Conservation (phyloP, 37 sponge, comb jelly and placozoan species). For the Cladorhizidae sp. region DNA sequence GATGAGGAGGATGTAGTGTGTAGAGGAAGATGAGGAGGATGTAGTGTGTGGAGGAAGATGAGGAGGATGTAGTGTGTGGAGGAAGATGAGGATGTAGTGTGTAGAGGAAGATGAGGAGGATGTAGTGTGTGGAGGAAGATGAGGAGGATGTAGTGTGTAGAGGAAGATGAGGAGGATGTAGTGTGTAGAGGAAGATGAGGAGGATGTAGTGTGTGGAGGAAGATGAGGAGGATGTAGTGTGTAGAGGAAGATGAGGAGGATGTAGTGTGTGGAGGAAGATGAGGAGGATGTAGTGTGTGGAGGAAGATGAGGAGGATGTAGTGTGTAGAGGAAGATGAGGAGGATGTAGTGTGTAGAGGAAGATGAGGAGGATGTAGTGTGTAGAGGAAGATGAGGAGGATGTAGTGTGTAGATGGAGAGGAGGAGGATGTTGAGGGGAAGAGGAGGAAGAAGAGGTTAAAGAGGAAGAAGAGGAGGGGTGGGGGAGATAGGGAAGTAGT, state of each 20-base stretch:
- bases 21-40: neutral
- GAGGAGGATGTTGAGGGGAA: neutral
- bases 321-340: neutral
- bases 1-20: neutral
- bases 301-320: neutral
- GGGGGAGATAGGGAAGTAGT: neutral
- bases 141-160: neutral
- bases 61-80: neutral
- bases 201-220: neutral
- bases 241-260: neutral
- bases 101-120: neutral
- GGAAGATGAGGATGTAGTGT: neutral
- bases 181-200: neutral
- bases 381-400: no score
- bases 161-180: neutral
- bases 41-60: neutral
- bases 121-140: neutral
- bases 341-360: neutral
- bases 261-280: neutral
- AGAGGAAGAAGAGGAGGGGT: neutral
- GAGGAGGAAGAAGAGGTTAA: neutral
- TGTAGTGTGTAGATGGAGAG: constrained; percentile 28
- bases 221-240: neutral
- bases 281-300: neutral
- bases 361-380: no score